A percentile compares a stretch with the other conserved stretches of the same genome.
Evolutionary conservation across 2,888 invertebrate genomes (phyloP).

Genomic region (Ernsta delagoae): DNA sequence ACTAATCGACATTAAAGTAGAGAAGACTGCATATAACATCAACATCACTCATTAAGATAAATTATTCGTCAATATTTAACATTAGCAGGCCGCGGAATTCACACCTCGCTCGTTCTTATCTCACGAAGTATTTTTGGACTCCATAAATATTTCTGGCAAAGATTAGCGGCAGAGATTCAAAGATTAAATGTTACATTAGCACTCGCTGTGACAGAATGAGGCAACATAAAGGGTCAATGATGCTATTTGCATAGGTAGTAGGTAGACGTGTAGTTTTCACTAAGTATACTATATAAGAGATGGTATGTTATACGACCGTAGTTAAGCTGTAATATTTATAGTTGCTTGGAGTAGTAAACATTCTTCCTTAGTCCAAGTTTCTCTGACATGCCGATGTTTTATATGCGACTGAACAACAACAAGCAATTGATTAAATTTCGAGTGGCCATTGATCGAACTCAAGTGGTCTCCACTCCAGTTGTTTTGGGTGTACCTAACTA

Average conservation of each 20-base stretch:
- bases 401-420: not conserved
- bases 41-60: constrained; percentile 22
- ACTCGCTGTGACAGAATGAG: constrained; percentile 5
- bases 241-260: not conserved
- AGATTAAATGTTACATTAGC: constrained; percentile 10
- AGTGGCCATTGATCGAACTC: constrained; percentile 1
- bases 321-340: not conserved
- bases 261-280: not conserved
- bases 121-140: constrained; percentile 54
- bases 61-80: constrained; percentile 7
- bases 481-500: not conserved
- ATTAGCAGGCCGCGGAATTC: constrained; percentile 40
- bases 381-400: too few species aligned
- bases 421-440: constrained; percentile 11
- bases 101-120: constrained; percentile 46
- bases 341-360: too few species aligned
- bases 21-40: constrained; percentile 12
- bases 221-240: not conserved
- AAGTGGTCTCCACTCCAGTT: constrained; percentile 2
- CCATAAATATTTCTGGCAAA: constrained; percentile 48
- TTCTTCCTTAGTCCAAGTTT: too few species aligned
- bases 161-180: constrained; percentile 29
- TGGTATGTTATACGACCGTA: not conserved
- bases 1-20: too few species aligned
- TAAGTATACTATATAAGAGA: too few species aligned